Evolutionary conservation across 2,888 invertebrate species (phyloP).

Genomic region (Epinotia nisella): DNA sequence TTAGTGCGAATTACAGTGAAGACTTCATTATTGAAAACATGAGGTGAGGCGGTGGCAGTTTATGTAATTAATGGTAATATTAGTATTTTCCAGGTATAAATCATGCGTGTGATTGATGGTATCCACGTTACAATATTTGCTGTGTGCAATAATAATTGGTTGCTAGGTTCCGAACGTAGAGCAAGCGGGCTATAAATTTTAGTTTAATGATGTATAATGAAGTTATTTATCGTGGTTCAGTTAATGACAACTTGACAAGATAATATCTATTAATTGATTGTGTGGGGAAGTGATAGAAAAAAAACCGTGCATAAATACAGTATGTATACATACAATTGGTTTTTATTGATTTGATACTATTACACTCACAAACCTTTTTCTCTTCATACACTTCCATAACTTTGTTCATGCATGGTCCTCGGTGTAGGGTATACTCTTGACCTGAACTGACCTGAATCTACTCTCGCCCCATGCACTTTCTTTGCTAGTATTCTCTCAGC

Average conservation of each 20-base stretch:
- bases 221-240: background rate
- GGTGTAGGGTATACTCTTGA: background rate
- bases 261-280: background rate
- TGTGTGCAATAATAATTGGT: constrained; percentile 17
- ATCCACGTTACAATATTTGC: constrained; percentile 19
- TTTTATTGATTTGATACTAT: too few species aligned
- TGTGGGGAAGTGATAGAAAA: background rate
- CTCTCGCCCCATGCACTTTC: background rate
- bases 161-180: constrained; percentile 14
- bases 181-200: background rate
- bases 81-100: constrained; percentile 13
- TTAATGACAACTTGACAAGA: background rate
- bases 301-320: too few species aligned
- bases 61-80: constrained; percentile 7
- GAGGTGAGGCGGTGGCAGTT: background rate
- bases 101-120: constrained; percentile 28
- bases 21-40: background rate
- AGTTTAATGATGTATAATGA: background rate
- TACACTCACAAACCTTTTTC: background rate
- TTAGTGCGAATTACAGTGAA: background rate
- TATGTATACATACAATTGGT: too few species aligned
- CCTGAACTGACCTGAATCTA: background rate
- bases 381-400: background rate
- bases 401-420: background rate
- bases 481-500: background rate